A percentile compares a stretch with the other conserved stretches of the same genome.
Evolutionary conservation across 2,797 vertebrate species (phyloP).

Genomic region (Enteromius fasciolatus): DNA sequence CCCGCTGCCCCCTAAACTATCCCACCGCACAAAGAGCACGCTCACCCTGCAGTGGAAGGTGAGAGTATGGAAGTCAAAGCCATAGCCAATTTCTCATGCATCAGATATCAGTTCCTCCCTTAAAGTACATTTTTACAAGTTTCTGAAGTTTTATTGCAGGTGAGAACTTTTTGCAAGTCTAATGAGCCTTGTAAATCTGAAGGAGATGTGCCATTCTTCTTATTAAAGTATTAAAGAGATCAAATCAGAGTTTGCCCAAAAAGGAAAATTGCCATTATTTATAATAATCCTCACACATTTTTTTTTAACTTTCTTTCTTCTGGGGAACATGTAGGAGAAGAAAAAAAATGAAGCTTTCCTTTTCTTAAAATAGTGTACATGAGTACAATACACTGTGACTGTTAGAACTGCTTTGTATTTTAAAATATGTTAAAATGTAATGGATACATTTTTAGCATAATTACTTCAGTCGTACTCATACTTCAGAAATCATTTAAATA

Average conservation of each 20-base stretch:
- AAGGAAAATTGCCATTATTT: background rate
- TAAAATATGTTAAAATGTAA: background rate
- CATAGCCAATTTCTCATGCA: background rate
- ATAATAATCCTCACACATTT: background rate
- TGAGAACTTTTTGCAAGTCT: background rate
- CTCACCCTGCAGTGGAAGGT: conserved; percentile 98
- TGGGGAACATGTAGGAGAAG: background rate
- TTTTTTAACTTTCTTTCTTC: background rate
- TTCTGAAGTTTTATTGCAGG: background rate
- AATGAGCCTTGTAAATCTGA: background rate
- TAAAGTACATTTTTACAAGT: background rate
- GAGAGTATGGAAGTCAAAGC: conserved; percentile 46
- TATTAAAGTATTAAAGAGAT: background rate
- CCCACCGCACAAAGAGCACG: conserved; percentile 91
- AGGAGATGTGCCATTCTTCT: background rate
- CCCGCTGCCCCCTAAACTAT: conserved; percentile 88
- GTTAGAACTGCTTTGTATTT: background rate
- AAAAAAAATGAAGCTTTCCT: background rate
- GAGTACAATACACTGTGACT: background rate
- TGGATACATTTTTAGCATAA: background rate
- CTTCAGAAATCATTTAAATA: background rate
- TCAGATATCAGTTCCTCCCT: background rate
- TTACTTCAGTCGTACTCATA: background rate
- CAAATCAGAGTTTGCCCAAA: background rate
- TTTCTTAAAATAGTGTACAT: background rate